These are phyloP conservation scores for Danaus melanippus DNA, from an alignment of 1,140 invertebrate species.

Conservation along the genomic window DNA sequence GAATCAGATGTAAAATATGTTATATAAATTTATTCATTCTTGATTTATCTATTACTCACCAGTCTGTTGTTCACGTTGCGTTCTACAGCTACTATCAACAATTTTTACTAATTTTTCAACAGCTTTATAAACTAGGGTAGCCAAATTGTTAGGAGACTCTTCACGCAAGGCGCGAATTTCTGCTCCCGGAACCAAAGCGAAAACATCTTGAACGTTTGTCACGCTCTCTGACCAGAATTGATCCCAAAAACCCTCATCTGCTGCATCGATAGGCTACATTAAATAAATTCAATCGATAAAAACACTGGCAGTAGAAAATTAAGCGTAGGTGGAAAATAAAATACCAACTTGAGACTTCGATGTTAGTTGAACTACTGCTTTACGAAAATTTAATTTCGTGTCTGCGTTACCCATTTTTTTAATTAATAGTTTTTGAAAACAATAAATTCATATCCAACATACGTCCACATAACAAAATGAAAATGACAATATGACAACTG, in stretches of 20 bases:
- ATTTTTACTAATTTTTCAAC: conserved; percentile 96
- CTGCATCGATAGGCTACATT: conserved; percentile 87
- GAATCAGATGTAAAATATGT: neutral
- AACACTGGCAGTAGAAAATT: conserved; percentile 6
- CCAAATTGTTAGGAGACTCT: conserved; percentile 97
- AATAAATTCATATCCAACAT: conserved; percentile 52
- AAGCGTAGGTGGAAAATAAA: conserved; percentile 13
- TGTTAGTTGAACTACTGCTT: conserved; percentile 96
- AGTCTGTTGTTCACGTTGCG: conserved; percentile 94
- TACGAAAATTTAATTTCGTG: conserved; percentile 97
- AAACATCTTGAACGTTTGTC: conserved; percentile 96
- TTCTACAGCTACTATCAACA: conserved; percentile 94
- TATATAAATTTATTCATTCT: neutral
- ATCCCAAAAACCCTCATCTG: conserved; percentile 97
- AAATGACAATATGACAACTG: conserved; percentile 23
- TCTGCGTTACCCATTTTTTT: conserved; percentile 95
- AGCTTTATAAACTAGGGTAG: conserved; percentile 98
- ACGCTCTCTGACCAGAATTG: conserved; percentile 98
- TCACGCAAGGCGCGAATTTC: conserved; percentile 95
- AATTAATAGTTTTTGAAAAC: conserved; percentile 34
- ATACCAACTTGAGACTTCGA: conserved; percentile 90
- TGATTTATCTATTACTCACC: conserved; percentile 68
- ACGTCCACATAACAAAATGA: conserved; percentile 49
- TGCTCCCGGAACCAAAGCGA: conserved; percentile 93
- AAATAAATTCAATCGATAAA: conserved; percentile 38